phyloP scores from a whole-genome alignment of 2,113 vertebrate species.

The Paralichthys olivaceus region DNA sequence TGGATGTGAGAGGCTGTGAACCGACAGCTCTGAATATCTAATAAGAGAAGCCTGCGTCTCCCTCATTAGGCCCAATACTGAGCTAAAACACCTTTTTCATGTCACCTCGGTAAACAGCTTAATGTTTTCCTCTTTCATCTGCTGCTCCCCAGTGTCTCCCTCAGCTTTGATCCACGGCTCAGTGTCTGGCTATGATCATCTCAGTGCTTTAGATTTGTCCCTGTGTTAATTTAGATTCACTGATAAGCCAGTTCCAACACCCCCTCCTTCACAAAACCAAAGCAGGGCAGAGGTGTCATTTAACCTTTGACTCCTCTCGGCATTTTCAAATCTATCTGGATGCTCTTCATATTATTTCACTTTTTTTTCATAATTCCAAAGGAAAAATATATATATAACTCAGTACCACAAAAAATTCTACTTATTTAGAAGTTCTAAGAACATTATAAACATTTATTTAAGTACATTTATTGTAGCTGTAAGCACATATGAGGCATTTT shows the following conservation, averaged over 20 bases:
- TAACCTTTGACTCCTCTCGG: constrained; percentile 39
- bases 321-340: neutral
- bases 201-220: constrained; percentile 85
- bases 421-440: too few species aligned
- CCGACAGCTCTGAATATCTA: constrained; percentile 82
- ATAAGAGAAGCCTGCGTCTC: constrained; percentile 79
- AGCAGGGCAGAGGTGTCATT: constrained; percentile 1
- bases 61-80: constrained; percentile 87
- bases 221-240: constrained; percentile 85
- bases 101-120: constrained; percentile 86
- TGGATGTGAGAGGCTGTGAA: constrained; percentile 80
- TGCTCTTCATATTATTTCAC: neutral
- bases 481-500: too few species aligned
- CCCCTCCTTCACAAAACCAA: too few species aligned
- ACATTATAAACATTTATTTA: too few species aligned
- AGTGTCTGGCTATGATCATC: constrained; percentile 85
- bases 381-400: too few species aligned
- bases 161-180: constrained; percentile 86
- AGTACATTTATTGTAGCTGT: too few species aligned
- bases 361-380: neutral
- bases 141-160: constrained; percentile 78
- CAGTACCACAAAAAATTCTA: too few species aligned
- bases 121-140: constrained; percentile 90
- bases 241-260: constrained; percentile 70
- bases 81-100: constrained; percentile 90